Conservation (phyloP, 2,113 vertebrate genomes). For the Engraulis encrasicolus region DNA sequence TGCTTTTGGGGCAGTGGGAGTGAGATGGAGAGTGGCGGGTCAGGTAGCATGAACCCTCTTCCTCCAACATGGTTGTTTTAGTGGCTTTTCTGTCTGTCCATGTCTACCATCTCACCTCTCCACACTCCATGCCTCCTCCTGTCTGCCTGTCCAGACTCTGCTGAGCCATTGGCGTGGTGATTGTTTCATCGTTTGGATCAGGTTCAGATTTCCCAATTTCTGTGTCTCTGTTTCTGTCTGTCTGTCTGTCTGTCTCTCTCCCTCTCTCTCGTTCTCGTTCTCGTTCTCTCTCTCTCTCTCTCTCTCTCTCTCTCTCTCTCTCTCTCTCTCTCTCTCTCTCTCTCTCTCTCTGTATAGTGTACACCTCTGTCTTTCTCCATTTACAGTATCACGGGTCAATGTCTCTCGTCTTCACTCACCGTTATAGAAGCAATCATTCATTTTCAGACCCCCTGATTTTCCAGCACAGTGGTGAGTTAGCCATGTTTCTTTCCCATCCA, state of each 20-base stretch:
- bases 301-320: too few species aligned
- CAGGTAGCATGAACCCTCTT: constrained; percentile 8
- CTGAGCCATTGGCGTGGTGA: too few species aligned
- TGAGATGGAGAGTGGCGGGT: constrained; percentile 26
- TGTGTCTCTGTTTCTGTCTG: neutral
- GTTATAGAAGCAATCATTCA: neutral
- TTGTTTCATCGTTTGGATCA: constrained; percentile 24
- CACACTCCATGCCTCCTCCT: too few species aligned
- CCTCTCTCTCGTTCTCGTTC: neutral
- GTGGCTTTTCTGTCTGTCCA: too few species aligned
- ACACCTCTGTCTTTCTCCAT: too few species aligned
- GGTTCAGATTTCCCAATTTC: neutral
- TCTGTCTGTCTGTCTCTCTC: neutral
- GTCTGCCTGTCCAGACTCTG: too few species aligned
- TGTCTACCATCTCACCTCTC: too few species aligned
- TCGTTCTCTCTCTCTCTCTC: neutral
- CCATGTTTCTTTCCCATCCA: neutral
- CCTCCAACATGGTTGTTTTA: neutral
- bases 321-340: too few species aligned
- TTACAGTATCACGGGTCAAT: too few species aligned
- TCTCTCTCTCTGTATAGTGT: too few species aligned
- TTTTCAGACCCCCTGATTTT: constrained; percentile 22
- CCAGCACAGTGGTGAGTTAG: constrained; percentile 24
- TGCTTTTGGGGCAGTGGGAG: constrained; percentile 37
- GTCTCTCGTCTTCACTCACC: too few species aligned